phyloP scores from a whole-genome alignment of 2,888 invertebrate species.

The Bombylius major region DNA sequence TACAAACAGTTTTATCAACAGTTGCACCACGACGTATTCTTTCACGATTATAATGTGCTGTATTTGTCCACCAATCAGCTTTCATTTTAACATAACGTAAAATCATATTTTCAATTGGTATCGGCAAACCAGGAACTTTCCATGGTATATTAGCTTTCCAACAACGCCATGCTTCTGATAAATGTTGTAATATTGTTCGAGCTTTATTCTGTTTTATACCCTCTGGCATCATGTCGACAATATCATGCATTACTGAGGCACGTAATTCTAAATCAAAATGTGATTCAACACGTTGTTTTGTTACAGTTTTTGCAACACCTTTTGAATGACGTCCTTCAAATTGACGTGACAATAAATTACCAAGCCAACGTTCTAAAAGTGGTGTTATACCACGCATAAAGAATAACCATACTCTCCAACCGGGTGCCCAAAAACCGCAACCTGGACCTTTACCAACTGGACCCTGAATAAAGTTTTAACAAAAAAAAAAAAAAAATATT shows the following conservation, averaged over 20 bases:
- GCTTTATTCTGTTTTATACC: slow-evolving; percentile 99
- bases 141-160: slow-evolving; percentile 99
- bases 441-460: slow-evolving; percentile 98
- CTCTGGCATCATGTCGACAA: slow-evolving; percentile 99
- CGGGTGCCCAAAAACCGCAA: slow-evolving; percentile 97
- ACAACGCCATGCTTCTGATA: slow-evolving; percentile 98
- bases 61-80: slow-evolving; percentile 99
- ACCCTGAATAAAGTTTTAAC: slow-evolving; percentile 47
- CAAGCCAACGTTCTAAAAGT: slow-evolving; percentile 95
- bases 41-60: slow-evolving; percentile 98
- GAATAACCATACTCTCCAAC: slow-evolving; percentile 99
- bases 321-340: slow-evolving; percentile 99
- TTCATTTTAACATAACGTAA: slow-evolving; percentile 99
- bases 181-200: slow-evolving; percentile 93
- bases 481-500: slow-evolving; percentile 1
- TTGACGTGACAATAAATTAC: slow-evolving; percentile 93
- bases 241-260: slow-evolving; percentile 94
- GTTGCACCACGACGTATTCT: slow-evolving; percentile 98
- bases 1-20: slow-evolving; percentile 99
- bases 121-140: slow-evolving; percentile 98
- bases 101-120: slow-evolving; percentile 99
- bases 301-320: slow-evolving; percentile 99
- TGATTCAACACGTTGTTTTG: slow-evolving; percentile 97
- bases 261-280: slow-evolving; percentile 98
- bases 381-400: slow-evolving; percentile 99